A percentile compares a stretch with the other conserved stretches of the same genome.
Evolutionary conservation across 2,797 vertebrate genomes (phyloP).

Genomic region (Heteromormyrus szaboi): DNA sequence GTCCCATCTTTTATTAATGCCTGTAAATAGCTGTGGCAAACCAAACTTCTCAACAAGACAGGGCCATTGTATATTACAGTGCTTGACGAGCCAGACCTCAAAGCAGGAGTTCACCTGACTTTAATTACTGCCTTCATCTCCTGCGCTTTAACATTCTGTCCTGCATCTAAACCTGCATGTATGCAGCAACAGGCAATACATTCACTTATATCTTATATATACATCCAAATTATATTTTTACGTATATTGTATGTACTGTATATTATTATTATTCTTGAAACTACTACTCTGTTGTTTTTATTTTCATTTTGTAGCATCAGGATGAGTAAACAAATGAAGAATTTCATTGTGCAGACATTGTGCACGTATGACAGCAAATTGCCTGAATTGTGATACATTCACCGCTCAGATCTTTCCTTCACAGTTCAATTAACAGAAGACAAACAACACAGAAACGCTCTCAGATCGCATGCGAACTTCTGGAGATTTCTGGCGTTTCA

Average conservation of each 20-base stretch:
- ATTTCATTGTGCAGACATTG: not conserved
- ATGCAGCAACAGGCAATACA: not conserved
- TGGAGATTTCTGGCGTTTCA: not conserved
- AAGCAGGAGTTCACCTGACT: not conserved
- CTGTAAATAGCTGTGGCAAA: constrained; percentile 13
- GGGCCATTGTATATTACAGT: not conserved
- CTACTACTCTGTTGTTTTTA: not conserved
- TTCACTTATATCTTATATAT: not conserved
- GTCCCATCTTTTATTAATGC: constrained; percentile 55
- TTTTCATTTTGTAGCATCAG: not conserved
- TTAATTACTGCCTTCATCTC: not conserved
- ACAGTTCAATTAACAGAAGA: not conserved
- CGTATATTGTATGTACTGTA: not conserved
- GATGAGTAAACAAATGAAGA: not conserved
- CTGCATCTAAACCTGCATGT: not conserved
- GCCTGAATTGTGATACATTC: not conserved
- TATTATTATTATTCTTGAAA: not conserved
- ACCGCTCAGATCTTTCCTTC: not conserved
- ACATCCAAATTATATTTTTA: not conserved
- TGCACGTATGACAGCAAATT: not conserved
- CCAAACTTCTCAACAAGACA: not conserved
- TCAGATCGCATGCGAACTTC: not conserved
- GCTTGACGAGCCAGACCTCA: not conserved
- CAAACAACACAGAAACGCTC: not conserved
- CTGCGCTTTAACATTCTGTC: not conserved